Evolutionary conservation across 2,888 invertebrate species (phyloP), one percentile per base, ranked within the genome.

Genomic region (Nipponacmea schrenckii): DNA sequence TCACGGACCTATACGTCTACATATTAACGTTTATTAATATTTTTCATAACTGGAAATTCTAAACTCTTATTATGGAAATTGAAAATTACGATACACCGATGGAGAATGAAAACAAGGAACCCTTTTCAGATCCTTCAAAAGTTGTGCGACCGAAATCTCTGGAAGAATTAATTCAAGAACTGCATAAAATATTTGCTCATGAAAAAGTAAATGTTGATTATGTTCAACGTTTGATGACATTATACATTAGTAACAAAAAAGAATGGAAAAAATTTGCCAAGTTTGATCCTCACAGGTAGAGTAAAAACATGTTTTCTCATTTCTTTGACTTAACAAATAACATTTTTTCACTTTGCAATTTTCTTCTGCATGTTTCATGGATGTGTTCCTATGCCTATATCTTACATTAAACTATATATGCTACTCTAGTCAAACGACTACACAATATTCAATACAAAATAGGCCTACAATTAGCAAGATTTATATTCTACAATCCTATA

Each of bases 221-320:
- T 86, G 96, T 99, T 12, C 93, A 94, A 84, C 93, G 93, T 72
- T 88, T 97, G 71, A 94, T 95, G 92, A 87, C 90, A 0, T 89
- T 92, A 0, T 99, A 98, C 90, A 94, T 94, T 86, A 96, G 96
- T 62, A 94, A 96, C 83, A 93, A 94, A 0, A 92, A 92, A 26
- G 97, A 99, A 77, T 99, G 98, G 98, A 93, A 92, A 86, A 95
- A 94, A 87, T 99, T 92, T 86, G 97, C 97, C 4, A 97, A 96
- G 87, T 98, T 96, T 86, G 97, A 98, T 89, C 92, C 95, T 87
- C 94, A 93, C 90, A 93, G 94, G 96, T 96, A 88, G 88, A 88
- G 77, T 17, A 20, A 50, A 17, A 31, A 31, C 5, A 31, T 5
- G 2, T 31, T 31, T 31, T 31, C 31, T 31, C 31, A 3, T 31